A percentile compares a stretch with the other conserved stretches of the same genome.
Evolutionary conservation across 2,888 invertebrate species (phyloP).

Genomic region (Allygus modestus): DNA sequence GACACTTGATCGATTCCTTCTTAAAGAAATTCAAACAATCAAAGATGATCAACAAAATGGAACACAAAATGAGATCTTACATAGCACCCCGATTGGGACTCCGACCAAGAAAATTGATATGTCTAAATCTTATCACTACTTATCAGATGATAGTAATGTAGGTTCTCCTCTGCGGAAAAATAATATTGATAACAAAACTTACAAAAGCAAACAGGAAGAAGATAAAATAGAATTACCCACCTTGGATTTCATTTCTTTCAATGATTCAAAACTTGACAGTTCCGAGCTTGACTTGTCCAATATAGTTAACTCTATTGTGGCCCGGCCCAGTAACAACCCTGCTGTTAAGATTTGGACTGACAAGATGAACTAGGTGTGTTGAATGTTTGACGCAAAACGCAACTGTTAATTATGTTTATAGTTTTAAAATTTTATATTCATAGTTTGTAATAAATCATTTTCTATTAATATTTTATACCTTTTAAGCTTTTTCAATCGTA

Average conservation of each 20-base stretch:
- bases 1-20: conserved; percentile 63
- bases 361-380: background rate
- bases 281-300: conserved; percentile 46
- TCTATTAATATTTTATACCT: too few relatives aligned
- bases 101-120: background rate
- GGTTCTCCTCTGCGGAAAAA: conserved; percentile 54
- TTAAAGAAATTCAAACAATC: background rate
- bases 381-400: background rate
- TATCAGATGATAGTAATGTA: conserved; percentile 65
- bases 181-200: background rate
- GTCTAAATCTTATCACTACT: conserved; percentile 62
- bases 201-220: background rate
- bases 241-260: background rate
- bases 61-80: background rate
- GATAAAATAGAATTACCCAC: background rate
- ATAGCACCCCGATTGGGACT: conserved; percentile 52
- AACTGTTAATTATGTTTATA: background rate
- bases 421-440: background rate
- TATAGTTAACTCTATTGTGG: conserved; percentile 53
- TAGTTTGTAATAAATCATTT: background rate
- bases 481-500: too few relatives aligned
- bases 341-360: conserved; percentile 46
- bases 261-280: conserved; percentile 33
- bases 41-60: background rate
- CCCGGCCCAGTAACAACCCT: conserved; percentile 16